Evolutionary conservation across 2,888 invertebrate genomes (phyloP).

Genomic region (Venusia cambrica): DNA sequence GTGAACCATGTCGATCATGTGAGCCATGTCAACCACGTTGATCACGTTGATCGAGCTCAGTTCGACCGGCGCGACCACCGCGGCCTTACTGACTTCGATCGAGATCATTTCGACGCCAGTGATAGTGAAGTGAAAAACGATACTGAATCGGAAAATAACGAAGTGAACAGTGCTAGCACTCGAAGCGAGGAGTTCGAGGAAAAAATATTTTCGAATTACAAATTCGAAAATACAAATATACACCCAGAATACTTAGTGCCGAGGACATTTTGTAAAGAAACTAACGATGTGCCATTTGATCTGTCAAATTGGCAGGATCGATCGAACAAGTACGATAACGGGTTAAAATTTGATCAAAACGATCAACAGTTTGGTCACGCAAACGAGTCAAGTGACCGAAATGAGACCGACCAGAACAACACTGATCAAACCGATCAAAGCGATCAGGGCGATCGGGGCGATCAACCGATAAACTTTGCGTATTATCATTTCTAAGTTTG

Average conservation of each 20-base stretch:
- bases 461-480: slow-evolving; percentile 71
- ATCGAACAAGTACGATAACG: slow-evolving; percentile 21
- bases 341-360: slow-evolving; percentile 36
- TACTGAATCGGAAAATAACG: slow-evolving; percentile 30
- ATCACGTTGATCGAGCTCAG: slow-evolving; percentile 19
- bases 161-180: slow-evolving; percentile 34
- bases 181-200: slow-evolving; percentile 32
- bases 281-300: slow-evolving; percentile 61
- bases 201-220: too few relatives aligned
- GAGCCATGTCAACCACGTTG: slow-evolving; percentile 5
- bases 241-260: slow-evolving; percentile 43
- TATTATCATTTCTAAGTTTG: slow-evolving; percentile 68
- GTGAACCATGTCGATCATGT: slow-evolving; percentile 10
- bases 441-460: slow-evolving; percentile 41
- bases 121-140: slow-evolving; percentile 36
- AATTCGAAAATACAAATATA: slow-evolving; percentile 24
- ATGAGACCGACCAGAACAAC: slow-evolving; percentile 44
- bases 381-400: slow-evolving; percentile 25
- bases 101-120: slow-evolving; percentile 31
- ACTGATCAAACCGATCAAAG: slow-evolving; percentile 37
- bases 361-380: slow-evolving; percentile 39
- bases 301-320: slow-evolving; percentile 61
- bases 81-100: too few relatives aligned
- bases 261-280: slow-evolving; percentile 37
- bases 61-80: slow-evolving; percentile 24